Evolutionary conservation across 2,888 invertebrate species (phyloP), one percentile per base, ranked within the genome.

Genomic region (Embidobia sp.): DNA sequence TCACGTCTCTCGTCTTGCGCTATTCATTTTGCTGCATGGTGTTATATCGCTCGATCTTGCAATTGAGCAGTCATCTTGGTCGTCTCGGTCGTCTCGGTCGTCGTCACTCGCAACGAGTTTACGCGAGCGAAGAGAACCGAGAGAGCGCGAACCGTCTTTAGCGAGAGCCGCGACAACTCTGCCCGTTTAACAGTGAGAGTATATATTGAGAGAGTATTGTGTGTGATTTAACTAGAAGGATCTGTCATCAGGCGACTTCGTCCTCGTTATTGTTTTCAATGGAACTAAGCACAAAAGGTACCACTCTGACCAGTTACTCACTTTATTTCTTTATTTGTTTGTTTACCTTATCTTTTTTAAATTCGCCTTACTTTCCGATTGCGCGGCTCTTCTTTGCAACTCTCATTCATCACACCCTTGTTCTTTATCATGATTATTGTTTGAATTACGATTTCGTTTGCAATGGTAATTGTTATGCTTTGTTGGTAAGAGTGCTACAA

Each of bases 1-100:
- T 84, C 84, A 84, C 81, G 82, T 82, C 79, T 83, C 80, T 59
- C 72, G 55, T 83, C 79, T 83, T 83, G 80, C 81, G 75, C 78
- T 75, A 79, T 80, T 80, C 79, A 80, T 77, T 80, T 81, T 78
- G 75, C 77, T 79, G 80, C 81, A 80, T 79, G 80, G 79, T 81
- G 79, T 81, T 81, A 75, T 81, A 77, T 79, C 73, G 69, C 76
- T 80, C 78, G 78, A 81, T 77, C 63, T 78, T 67, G 67, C 74
- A 63, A 79, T 63, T 40, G 77, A 77, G 72, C 67, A 61, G 76
- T 79, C 79, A 70, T 63, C 49, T 66, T 59, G 59, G 55, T 57
- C 55, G 46, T 59, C 66, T 76, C 63, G 73, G 78, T 79, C 79
- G 67, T 51, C 53, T 53, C 69, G 64, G 53, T 67, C 51, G 70